Conservation (phyloP, 2,113 vertebrate species). For the Delphinus delphis region DNA sequence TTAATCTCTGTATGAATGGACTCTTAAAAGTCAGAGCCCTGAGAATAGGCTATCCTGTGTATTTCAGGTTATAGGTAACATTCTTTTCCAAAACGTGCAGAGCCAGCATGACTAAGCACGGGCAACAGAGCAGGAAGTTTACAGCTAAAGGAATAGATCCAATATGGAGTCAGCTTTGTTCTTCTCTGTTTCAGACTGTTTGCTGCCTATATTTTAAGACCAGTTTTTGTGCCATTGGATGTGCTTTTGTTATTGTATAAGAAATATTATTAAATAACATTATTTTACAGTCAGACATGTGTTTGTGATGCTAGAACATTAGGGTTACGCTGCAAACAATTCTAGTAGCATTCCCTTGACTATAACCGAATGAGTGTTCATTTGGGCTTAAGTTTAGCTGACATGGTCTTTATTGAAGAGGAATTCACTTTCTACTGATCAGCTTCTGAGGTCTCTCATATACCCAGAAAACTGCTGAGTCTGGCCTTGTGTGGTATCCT, state of each 20-base stretch:
- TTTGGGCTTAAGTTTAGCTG: neutral
- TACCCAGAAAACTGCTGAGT: neutral
- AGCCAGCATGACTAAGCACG: too few relatives aligned
- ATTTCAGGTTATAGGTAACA: too few relatives aligned
- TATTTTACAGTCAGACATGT: neutral
- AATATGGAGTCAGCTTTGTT: too few relatives aligned
- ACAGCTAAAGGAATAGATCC: too few relatives aligned
- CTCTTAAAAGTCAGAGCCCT: too few relatives aligned
- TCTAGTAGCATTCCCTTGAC: neutral
- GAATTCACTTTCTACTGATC: neutral
- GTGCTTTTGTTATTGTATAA: neutral
- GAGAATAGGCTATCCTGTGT: too few relatives aligned
- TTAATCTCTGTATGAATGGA: too few relatives aligned
- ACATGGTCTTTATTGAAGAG: neutral
- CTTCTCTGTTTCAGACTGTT: neutral
- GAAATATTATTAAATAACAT: neutral
- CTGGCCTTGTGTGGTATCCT: neutral
- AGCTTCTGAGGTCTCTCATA: neutral
- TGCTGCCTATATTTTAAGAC: neutral
- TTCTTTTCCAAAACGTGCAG: too few relatives aligned
- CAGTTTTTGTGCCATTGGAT: neutral
- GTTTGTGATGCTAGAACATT: neutral
- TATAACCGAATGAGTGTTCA: neutral
- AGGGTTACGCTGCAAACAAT: neutral
- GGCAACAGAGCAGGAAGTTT: too few relatives aligned